Percentiles rank a stretch among this genome's conserved stretches.
These are phyloP conservation scores for Anticlea derivata DNA, from an alignment of 2,888 invertebrate species.

Conservation along the genomic window DNA sequence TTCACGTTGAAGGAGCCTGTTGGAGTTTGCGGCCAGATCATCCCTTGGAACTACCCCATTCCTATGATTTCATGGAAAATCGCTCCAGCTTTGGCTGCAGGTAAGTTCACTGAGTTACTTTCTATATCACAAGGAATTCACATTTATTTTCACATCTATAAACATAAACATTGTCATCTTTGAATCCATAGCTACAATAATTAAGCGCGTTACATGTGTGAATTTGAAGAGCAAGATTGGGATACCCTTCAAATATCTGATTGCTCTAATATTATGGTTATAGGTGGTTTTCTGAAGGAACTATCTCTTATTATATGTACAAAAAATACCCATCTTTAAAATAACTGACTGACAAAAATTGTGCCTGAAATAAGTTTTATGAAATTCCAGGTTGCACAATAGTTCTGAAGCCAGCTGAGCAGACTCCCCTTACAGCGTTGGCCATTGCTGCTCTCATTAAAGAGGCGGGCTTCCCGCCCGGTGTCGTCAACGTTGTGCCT, in stretches of 20 bases:
- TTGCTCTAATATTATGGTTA: too few relatives aligned
- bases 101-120: conserved; percentile 39
- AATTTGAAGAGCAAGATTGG: too few relatives aligned
- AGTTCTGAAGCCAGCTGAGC: conserved; percentile 97
- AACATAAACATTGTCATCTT: too few relatives aligned
- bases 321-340: too few relatives aligned
- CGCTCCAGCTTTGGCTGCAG: conserved; percentile 89
- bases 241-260: too few relatives aligned
- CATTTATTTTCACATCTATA: too few relatives aligned
- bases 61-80: conserved; percentile 98
- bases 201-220: too few relatives aligned
- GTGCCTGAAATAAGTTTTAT: neutral
- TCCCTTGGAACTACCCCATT: conserved; percentile 97
- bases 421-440: conserved; percentile 95
- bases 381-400: conserved; percentile 87
- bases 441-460: conserved; percentile 93
- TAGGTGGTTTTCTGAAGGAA: too few relatives aligned
- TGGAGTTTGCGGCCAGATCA: conserved; percentile 94
- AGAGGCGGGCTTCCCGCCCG: conserved; percentile 96
- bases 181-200: too few relatives aligned
- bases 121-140: too few relatives aligned
- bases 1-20: conserved; percentile 96
- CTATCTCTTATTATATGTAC: too few relatives aligned
- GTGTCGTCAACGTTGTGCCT: conserved; percentile 95
- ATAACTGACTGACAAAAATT: too few relatives aligned